Base-by-base conservation (phyloP, 2,888 invertebrate genomes). In the Xestia sexstrigata region DNA sequence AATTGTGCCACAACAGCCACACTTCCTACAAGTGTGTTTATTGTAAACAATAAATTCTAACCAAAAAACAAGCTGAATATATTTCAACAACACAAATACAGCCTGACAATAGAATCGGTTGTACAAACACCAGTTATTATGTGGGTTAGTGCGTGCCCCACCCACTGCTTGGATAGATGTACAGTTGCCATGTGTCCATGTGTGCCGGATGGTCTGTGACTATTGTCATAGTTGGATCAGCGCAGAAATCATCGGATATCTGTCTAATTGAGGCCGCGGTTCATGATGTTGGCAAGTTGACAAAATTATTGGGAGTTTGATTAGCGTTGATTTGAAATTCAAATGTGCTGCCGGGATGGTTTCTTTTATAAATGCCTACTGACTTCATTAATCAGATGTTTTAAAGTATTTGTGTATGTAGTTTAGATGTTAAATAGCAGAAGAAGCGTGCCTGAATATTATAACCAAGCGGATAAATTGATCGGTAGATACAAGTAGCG, bases 61-160 rank as follows among this genome's bases (percentile, higher is more conserved):
- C 60, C 26, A 60, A 70, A 55, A 72, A 65, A 79, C 75, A 67
- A 65, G 81, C 81, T 66, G 84, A 76, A 58, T 30, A 76, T 66
- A 81, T 47, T 81, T 77, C 62, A 74, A 58, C 66, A 45, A 82
- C 70, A 85, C 73, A 85, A 78, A 85, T 81, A 73, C 60, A 23
- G 58, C 42, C 42, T 45, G 82, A 85, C 83, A 82, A 78, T 82
- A 79, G 72, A 42, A 72, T 52, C 83, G 75, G 39, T 83, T 76
- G 79, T 83, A 72, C 83, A 74, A 83, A 84, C 73, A 82, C 47
- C 49, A 72, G 76, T 86, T 86, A 69, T 71, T 76, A 86, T 83
- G 79, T 84, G 70, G 84, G 86, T 45, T 85, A 85, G 71, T 70
- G 85, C 65, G 73, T 47, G 76, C 76, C 83, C 63, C 76, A 58